These are phyloP conservation scores for Troides helena DNA, from an alignment of 2,888 invertebrate genomes.

Conservation along the genomic window DNA sequence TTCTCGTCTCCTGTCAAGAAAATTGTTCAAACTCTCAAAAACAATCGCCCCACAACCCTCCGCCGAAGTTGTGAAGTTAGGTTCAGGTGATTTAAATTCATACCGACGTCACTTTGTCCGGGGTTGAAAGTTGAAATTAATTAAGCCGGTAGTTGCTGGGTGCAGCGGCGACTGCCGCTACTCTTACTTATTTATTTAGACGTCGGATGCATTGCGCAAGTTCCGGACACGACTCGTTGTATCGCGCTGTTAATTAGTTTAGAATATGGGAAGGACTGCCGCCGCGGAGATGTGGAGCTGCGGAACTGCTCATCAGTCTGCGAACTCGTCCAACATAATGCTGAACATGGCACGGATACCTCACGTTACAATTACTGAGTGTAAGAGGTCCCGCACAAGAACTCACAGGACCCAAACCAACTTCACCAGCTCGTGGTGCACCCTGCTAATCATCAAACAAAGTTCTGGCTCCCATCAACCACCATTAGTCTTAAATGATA, in stretches of 20 bases:
- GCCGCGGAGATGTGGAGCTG: background rate
- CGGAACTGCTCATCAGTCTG: too few relatives aligned
- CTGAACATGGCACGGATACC: too few relatives aligned
- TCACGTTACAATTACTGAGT: too few relatives aligned
- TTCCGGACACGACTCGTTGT: constrained; percentile 16
- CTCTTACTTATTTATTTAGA: constrained; percentile 28
- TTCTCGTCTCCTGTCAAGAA: constrained; percentile 19
- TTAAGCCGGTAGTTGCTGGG: constrained; percentile 38
- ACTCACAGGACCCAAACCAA: too few relatives aligned
- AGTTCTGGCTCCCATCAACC: too few relatives aligned
- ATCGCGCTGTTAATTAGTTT: constrained; percentile 18
- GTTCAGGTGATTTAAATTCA: constrained; percentile 46
- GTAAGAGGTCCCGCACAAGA: too few relatives aligned
- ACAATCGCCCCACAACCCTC: constrained; percentile 23
- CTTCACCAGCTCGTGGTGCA: too few relatives aligned
- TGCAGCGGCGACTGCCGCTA: constrained; percentile 26
- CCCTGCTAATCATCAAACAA: too few relatives aligned
- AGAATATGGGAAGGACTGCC: constrained; percentile 11
- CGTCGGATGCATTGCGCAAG: constrained; percentile 22
- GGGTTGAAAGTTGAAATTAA: constrained; percentile 43
- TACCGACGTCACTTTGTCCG: constrained; percentile 37
- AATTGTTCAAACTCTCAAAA: constrained; percentile 28
- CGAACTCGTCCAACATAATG: too few relatives aligned
- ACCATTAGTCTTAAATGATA: too few relatives aligned
- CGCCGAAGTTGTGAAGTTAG: constrained; percentile 35